Evolutionary conservation across 2,888 invertebrate species (phyloP).

Genomic region (Ormyrus nitidulus): DNA sequence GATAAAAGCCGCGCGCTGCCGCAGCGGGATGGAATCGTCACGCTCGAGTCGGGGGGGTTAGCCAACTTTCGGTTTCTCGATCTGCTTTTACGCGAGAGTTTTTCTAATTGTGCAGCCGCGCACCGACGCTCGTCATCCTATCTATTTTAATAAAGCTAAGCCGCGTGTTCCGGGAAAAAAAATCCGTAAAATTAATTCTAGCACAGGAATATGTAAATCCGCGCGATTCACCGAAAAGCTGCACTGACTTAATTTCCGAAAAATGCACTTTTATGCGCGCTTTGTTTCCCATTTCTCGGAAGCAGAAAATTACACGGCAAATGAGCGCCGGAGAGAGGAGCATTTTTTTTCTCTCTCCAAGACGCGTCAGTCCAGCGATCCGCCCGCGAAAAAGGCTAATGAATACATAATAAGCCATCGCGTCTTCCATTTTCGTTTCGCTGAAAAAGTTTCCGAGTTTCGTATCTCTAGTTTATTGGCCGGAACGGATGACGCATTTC

Average conservation of each 20-base stretch:
- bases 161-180: not conserved
- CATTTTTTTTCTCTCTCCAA: constrained; percentile 1
- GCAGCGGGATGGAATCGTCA: not conserved
- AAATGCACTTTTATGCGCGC: constrained; percentile 36
- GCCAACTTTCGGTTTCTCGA: not conserved
- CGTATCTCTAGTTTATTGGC: constrained; percentile 45
- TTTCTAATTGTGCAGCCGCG: no score
- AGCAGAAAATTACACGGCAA: constrained; percentile 30
- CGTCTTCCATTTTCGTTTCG: constrained; percentile 32
- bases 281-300: constrained; percentile 42
- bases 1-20: not conserved
- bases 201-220: constrained; percentile 1
- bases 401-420: constrained; percentile 49
- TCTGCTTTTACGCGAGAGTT: no score
- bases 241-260: constrained; percentile 15
- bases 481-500: constrained; percentile 42
- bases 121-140: no score
- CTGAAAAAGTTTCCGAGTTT: constrained; percentile 32
- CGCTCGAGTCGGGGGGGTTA: not conserved
- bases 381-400: constrained; percentile 44
- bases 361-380: constrained; percentile 15
- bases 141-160: no score
- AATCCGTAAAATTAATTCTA: not conserved
- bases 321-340: constrained; percentile 12
- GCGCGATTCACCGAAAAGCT: constrained; percentile 21